Evolutionary conservation across 2,888 invertebrate species (phyloP).

Genomic region (Lymantria dispar): DNA sequence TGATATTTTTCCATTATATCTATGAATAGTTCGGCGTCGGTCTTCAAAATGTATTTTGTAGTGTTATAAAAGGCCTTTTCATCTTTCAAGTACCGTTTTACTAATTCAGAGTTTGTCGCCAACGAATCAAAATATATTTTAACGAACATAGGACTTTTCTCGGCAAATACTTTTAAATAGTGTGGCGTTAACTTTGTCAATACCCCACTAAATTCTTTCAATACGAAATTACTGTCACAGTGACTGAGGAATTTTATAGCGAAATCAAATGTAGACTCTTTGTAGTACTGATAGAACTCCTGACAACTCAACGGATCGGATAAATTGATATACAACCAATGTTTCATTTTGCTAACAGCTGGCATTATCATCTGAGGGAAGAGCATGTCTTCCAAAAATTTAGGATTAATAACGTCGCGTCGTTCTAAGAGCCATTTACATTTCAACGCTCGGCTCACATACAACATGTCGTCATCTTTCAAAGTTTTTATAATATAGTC

Average conservation of each 20-base stretch:
- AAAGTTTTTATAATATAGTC: conserved; percentile 52
- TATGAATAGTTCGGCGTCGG: conserved; percentile 42
- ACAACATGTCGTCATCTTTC: conserved; percentile 58
- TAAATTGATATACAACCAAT: conserved; percentile 45
- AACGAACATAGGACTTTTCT: conserved; percentile 43
- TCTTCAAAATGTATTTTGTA: conserved; percentile 46
- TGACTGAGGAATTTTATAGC: conserved; percentile 49
- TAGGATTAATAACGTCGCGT: conserved; percentile 48
- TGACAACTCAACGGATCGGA: conserved; percentile 40
- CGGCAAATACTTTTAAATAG: conserved; percentile 48
- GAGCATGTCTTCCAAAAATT: conserved; percentile 48
- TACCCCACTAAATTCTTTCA: conserved; percentile 35
- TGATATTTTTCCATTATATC: conserved; percentile 51
- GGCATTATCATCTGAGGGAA: conserved; percentile 56
- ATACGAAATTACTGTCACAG: conserved; percentile 46
- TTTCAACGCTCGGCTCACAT: conserved; percentile 58
- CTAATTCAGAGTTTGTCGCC: conserved; percentile 27
- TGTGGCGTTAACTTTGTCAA: conserved; percentile 44
- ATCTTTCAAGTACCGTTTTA: conserved; percentile 30
- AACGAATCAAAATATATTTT: conserved; percentile 48
- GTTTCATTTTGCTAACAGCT: conserved; percentile 48
- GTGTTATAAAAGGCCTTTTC: conserved; percentile 38
- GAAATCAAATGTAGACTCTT: conserved; percentile 30
- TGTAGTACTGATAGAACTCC: conserved; percentile 54
- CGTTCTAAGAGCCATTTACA: conserved; percentile 52